Percentiles rank a stretch among this genome's conserved stretches.
These are phyloP conservation scores for Microcebus murinus DNA, from an alignment of 2,113 vertebrate genomes.

Conservation along the genomic window DNA sequence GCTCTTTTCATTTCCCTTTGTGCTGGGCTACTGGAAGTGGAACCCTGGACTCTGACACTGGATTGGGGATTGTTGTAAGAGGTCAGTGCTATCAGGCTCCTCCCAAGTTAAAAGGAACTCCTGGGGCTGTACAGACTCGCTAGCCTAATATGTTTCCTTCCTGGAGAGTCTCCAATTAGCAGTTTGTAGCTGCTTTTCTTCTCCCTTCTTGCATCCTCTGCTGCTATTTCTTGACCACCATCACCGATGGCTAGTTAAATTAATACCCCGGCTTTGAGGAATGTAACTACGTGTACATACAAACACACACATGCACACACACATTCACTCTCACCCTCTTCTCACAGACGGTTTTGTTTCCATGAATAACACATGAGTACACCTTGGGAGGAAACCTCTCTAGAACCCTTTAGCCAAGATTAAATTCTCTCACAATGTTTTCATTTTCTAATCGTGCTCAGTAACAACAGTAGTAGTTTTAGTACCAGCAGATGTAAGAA, in stretches of 20 bases:
- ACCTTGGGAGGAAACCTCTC: not conserved
- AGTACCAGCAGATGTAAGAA: not conserved
- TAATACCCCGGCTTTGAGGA: not conserved
- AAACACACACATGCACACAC: not conserved
- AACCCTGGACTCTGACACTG: not conserved
- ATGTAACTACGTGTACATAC: not conserved
- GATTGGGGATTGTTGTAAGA: not conserved
- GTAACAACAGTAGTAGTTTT: not conserved
- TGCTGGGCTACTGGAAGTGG: not conserved
- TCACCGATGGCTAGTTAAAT: not conserved
- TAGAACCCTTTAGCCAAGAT: not conserved
- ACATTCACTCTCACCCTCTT: not conserved
- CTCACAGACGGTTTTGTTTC: not conserved
- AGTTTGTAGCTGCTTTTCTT: not conserved
- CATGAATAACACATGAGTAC: not conserved
- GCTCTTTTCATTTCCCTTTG: not conserved
- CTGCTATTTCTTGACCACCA: not conserved
- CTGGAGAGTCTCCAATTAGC: not conserved
- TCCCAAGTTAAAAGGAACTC: not conserved
- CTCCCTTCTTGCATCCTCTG: not conserved
- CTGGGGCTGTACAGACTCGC: not conserved
- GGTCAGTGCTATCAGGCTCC: not conserved
- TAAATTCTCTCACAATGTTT: not conserved
- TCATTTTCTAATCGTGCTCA: not conserved
- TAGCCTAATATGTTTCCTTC: not conserved